Evolutionary conservation across 2,888 invertebrate genomes (phyloP), one percentile per base, ranked within the genome.

Genomic region (Lasioglossum lativentre): DNA sequence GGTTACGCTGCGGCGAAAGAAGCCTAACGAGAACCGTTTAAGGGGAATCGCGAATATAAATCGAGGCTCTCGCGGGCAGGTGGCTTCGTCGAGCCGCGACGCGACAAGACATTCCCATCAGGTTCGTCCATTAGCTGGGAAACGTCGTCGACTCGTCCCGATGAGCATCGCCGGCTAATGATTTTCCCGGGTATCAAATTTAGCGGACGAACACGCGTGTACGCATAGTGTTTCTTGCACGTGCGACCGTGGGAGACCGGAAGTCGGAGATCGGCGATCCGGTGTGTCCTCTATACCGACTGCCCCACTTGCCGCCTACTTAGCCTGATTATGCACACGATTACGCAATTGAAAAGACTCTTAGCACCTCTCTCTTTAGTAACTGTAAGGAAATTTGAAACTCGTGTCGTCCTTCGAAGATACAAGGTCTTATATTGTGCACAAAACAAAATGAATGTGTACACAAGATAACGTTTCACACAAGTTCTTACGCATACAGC

Each of bases 21-120:
- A 42, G 14, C 56, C 14, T 77, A 82, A 77, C 14, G 82, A 71
- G 77, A 76, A 80, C 47, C 40, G 42, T n/a, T 77, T 42, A 66
- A 76, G 74, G 73, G 66, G 75, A 80, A 88, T 88, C 86, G 90
- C 85, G 89, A 85, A 89, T 91, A 91, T 88, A 92, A 93, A 92
- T 92, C 89, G 85, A 82, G 75, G 86, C 71, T 71, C 63, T 30
- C 40, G 80, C 86, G 80, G 92, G 93, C 94, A 94, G 94, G 94
- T 94, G 95, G 92, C 91, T 93, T 92, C 93, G 92, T 86, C 93
- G 93, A 93, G 92, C 93, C 93, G 93, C 93, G 92, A 95, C 94
- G 93, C 90, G 92, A 95, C 95, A 95, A 94, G 95, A 93, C 93
- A 94, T 94, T 91, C 93, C 95, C 95, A 95, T 95, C 95, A 94